Evolutionary conservation across 2,888 invertebrate genomes (phyloP).

Genomic region (Labia minor): DNA sequence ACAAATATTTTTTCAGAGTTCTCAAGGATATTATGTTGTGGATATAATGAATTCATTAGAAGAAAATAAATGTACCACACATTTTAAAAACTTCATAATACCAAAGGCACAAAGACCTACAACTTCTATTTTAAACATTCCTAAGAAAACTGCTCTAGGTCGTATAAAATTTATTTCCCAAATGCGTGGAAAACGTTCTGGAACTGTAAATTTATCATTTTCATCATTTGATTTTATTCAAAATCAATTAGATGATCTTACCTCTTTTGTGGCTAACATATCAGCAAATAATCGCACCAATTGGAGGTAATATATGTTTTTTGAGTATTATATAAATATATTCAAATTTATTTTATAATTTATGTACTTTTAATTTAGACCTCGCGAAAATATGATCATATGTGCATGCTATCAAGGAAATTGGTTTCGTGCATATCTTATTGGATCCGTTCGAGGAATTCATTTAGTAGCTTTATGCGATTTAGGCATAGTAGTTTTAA

Average conservation of each 20-base stretch:
- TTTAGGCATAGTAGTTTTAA: neutral
- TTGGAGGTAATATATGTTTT: neutral
- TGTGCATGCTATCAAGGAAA: neutral
- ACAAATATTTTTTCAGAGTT: neutral
- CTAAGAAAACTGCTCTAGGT: neutral
- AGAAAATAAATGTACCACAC: neutral
- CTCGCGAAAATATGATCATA: neutral
- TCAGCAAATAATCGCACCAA: neutral
- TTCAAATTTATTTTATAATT: neutral
- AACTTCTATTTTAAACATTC: neutral
- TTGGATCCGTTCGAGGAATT: neutral
- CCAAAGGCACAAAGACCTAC: neutral
- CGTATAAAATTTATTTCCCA: neutral
- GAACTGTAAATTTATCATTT: neutral
- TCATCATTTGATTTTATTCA: neutral
- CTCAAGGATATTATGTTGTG: neutral
- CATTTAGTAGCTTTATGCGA: constrained; percentile 14
- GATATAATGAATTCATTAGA: neutral
- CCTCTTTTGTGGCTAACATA: neutral
- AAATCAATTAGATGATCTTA: neutral
- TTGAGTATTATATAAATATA: too few species aligned
- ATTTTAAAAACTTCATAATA: neutral
- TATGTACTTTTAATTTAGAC: neutral
- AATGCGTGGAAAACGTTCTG: neutral
- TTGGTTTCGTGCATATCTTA: neutral